Conservation (phyloP, 2,888 invertebrate genomes). For the Metopia argyrocephala region DNA sequence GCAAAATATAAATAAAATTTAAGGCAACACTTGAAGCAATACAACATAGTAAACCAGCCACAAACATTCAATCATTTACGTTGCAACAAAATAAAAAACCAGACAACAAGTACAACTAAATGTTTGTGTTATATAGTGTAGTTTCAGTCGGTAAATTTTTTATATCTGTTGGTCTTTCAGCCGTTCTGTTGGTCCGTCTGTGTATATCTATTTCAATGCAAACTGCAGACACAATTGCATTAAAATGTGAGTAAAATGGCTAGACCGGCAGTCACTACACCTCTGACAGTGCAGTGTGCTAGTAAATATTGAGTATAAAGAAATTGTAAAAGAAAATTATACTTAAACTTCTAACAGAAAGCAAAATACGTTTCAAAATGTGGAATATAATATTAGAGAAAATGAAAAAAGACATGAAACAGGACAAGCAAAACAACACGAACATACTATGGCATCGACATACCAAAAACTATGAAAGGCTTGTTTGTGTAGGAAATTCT, state of each 20-base stretch:
- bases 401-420: background rate
- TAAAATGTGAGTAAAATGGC: no score
- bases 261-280: no score
- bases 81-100: background rate
- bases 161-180: no score
- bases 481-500: constrained; percentile 54
- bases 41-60: background rate
- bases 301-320: constrained; percentile 44
- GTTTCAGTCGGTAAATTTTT: no score
- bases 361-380: background rate
- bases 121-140: no score
- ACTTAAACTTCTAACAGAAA: constrained; percentile 17
- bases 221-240: no score
- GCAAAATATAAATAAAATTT: constrained; percentile 24
- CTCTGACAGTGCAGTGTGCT: constrained; percentile 33
- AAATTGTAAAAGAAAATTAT: background rate
- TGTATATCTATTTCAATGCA: no score
- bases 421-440: constrained; percentile 41
- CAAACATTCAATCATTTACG: background rate
- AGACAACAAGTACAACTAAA: constrained; percentile 53
- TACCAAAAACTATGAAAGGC: constrained; percentile 48
- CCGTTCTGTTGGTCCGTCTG: no score
- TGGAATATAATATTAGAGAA: constrained; percentile 4
- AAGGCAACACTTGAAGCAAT: constrained; percentile 56
- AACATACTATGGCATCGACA: constrained; percentile 44